Evolutionary conservation across 2,113 vertebrate species (phyloP).

Genomic region (Varanus salvator): DNA sequence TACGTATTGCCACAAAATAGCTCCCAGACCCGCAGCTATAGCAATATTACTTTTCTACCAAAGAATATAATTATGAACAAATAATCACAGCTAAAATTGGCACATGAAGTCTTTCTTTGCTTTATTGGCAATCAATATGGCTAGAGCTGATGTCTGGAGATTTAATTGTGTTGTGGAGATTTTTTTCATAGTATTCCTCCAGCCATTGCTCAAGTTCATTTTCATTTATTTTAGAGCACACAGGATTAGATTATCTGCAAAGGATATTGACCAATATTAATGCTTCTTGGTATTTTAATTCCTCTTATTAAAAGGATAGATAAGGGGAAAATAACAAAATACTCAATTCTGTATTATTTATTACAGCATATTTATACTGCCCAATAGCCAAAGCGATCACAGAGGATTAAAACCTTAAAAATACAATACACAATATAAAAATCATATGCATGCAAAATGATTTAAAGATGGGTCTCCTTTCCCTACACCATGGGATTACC

Average conservation of each 20-base stretch:
- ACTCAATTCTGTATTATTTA: background rate
- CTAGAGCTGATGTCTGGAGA: conserved; percentile 37
- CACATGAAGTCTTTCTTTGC: background rate
- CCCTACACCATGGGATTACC: conserved; percentile 46
- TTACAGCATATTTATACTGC: no score
- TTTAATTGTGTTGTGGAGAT: background rate
- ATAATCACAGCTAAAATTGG: conserved; percentile 32
- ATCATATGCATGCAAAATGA: no score
- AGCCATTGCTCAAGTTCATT: conserved; percentile 29
- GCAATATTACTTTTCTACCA: background rate
- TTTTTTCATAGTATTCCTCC: conserved; percentile 43
- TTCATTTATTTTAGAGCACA: conserved; percentile 21
- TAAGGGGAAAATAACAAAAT: conserved; percentile 21
- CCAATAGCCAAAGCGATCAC: no score
- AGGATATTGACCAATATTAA: conserved; percentile 20
- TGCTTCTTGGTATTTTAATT: conserved; percentile 22
- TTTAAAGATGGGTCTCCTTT: background rate
- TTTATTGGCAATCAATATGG: conserved; percentile 1
- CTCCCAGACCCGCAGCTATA: background rate
- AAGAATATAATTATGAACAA: background rate
- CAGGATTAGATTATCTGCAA: conserved; percentile 26
- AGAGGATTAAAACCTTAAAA: no score
- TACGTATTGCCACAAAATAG: conserved; percentile 29
- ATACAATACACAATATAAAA: no score
- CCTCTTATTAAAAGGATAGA: background rate